These are phyloP conservation scores for Exephanes ischioxanthus DNA, from an alignment of 2,888 invertebrate species.

Conservation along the genomic window DNA sequence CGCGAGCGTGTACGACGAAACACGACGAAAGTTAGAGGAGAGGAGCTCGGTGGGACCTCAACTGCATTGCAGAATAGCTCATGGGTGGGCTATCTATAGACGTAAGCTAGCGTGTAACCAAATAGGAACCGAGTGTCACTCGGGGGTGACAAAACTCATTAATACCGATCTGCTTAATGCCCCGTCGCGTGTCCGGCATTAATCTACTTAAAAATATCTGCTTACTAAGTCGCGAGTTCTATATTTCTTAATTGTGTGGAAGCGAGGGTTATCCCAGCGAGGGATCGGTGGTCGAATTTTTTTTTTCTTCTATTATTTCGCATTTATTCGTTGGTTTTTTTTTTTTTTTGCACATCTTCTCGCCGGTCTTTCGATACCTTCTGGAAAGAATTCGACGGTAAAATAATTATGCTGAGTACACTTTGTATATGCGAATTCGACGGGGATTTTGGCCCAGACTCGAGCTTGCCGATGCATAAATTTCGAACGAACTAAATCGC, in stretches of 20 bases:
- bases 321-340: neutral
- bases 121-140: constrained; percentile 83
- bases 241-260: neutral
- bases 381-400: no score
- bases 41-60: constrained; percentile 4
- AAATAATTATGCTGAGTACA: no score
- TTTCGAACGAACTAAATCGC: constrained; percentile 28
- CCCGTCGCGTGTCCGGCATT: constrained; percentile 82
- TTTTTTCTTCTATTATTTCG: neutral
- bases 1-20: constrained; percentile 43
- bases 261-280: neutral
- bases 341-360: no score
- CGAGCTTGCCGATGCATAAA: neutral
- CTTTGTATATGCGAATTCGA: no score
- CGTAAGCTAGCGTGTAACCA: constrained; percentile 80
- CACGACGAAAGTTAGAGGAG: constrained; percentile 47
- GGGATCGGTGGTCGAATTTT: neutral
- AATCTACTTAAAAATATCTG: constrained; percentile 83
- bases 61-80: constrained; percentile 72
- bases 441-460: no score
- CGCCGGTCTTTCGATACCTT: no score
- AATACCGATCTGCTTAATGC: constrained; percentile 85
- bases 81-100: constrained; percentile 84
- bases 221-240: constrained; percentile 16
- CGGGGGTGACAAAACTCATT: constrained; percentile 84